Percentiles rank a stretch among this genome's conserved stretches.
Evolutionary conservation across 2,888 invertebrate species (phyloP).

Genomic region (Pristionchus mayeri): DNA sequence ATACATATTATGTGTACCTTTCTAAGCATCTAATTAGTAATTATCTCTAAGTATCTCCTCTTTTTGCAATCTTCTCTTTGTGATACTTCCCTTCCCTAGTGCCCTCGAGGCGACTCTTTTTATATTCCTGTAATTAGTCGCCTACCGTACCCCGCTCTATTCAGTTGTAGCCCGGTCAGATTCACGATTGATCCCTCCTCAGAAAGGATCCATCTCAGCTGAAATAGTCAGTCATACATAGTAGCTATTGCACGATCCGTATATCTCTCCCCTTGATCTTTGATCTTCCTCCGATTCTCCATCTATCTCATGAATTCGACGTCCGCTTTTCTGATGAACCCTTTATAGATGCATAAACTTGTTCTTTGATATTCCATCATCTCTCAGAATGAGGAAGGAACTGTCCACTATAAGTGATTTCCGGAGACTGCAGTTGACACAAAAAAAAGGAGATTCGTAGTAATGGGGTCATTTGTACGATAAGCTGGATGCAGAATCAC

Average conservation of each 20-base stretch:
- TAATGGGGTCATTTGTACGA: not conserved
- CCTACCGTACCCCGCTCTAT: slow-evolving; percentile 27
- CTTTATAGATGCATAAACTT: slow-evolving; percentile 18
- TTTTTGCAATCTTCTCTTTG: not conserved
- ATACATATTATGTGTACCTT: not conserved
- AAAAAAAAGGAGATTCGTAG: not conserved
- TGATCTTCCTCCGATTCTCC: not conserved
- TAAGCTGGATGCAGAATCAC: not conserved
- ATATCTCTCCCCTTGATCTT: not conserved
- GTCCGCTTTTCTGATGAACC: not conserved
- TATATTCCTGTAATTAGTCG: not conserved
- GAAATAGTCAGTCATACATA: slow-evolving; percentile 35
- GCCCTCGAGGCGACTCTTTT: not conserved
- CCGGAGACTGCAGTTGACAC: not conserved
- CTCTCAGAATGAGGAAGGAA: not conserved
- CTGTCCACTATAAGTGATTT: not conserved
- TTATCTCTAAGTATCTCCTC: not conserved
- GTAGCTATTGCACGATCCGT: not conserved
- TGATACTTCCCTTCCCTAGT: slow-evolving; percentile 10
- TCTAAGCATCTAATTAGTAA: not conserved
- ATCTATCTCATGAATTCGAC: not conserved
- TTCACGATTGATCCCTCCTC: slow-evolving; percentile 19
- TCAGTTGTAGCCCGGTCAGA: slow-evolving; percentile 23
- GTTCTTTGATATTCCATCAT: not conserved
- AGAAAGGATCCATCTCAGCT: slow-evolving; percentile 19